Conservation (phyloP, 1,140 invertebrate genomes). For the Eulimnadia texana region DNA sequence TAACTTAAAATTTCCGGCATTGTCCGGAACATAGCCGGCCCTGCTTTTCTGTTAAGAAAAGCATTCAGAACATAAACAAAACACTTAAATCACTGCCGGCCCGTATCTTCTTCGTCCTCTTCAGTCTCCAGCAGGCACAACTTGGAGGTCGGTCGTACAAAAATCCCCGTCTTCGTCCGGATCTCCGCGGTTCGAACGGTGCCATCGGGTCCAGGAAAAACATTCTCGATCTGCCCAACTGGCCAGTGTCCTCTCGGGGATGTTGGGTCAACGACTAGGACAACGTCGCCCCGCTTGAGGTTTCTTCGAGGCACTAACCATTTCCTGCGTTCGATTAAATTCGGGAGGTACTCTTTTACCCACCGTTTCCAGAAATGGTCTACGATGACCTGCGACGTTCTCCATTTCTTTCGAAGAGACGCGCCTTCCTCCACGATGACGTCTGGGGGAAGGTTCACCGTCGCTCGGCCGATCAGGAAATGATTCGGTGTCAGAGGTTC, state of each 20-base stretch:
- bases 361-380: slow-evolving; percentile 17
- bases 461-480: slow-evolving; percentile 10
- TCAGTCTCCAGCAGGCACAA: too few species aligned
- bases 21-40: too few species aligned
- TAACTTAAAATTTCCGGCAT: too few species aligned
- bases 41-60: too few species aligned
- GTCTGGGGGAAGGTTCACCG: background rate
- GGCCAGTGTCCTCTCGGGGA: slow-evolving; percentile 15
- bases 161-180: slow-evolving; percentile 8
- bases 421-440: slow-evolving; percentile 9
- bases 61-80: too few species aligned
- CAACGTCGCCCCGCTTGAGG: background rate
- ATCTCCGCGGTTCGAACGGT: slow-evolving; percentile 10
- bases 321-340: slow-evolving; percentile 11
- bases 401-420: slow-evolving; percentile 7
- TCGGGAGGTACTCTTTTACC: slow-evolving; percentile 17
- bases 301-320: background rate
- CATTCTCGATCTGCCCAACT: background rate
- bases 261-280: slow-evolving; percentile 4
- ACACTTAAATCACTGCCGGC: too few species aligned
- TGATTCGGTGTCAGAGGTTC: slow-evolving; percentile 10
- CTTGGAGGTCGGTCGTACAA: too few species aligned
- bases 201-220: slow-evolving; percentile 15
- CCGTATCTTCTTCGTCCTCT: too few species aligned
- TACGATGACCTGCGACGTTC: slow-evolving; percentile 8